Conservation (phyloP, 2,113 vertebrate species). For the Diglossa brunneiventris region DNA sequence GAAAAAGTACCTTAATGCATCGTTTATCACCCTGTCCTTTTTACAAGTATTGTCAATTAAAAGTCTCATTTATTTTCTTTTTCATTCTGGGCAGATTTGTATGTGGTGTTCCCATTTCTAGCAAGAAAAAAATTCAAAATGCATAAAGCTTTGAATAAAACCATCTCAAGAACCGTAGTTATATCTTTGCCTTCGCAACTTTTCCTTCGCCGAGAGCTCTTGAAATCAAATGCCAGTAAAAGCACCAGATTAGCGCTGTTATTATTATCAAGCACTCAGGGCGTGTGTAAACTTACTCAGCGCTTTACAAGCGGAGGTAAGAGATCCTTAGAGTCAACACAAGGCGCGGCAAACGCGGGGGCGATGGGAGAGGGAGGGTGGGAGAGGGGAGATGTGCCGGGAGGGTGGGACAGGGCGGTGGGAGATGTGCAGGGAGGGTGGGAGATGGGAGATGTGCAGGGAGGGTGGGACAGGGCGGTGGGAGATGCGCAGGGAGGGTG, state of each 20-base stretch:
- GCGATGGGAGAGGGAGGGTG: background rate
- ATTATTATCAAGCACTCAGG: background rate
- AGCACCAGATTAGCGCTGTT: background rate
- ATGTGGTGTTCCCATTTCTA: background rate
- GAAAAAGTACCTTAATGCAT: background rate
- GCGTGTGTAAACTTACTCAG: background rate
- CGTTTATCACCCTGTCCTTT: background rate
- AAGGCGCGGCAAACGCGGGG: background rate
- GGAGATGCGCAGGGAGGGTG: background rate
- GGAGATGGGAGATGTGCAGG: no score
- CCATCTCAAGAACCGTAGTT: background rate
- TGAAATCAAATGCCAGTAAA: background rate
- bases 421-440: background rate
- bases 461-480: background rate
- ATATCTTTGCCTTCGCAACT: background rate
- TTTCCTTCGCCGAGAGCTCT: background rate
- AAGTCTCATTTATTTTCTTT: background rate
- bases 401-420: background rate
- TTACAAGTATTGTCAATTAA: background rate
- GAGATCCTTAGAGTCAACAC: background rate
- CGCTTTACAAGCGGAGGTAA: constrained; percentile 4
- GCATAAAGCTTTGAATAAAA: background rate
- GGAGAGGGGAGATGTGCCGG: no score
- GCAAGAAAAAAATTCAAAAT: background rate
- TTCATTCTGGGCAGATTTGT: background rate